phyloP scores from a whole-genome alignment of 2,797 vertebrate species.

The Chelmon rostratus region DNA sequence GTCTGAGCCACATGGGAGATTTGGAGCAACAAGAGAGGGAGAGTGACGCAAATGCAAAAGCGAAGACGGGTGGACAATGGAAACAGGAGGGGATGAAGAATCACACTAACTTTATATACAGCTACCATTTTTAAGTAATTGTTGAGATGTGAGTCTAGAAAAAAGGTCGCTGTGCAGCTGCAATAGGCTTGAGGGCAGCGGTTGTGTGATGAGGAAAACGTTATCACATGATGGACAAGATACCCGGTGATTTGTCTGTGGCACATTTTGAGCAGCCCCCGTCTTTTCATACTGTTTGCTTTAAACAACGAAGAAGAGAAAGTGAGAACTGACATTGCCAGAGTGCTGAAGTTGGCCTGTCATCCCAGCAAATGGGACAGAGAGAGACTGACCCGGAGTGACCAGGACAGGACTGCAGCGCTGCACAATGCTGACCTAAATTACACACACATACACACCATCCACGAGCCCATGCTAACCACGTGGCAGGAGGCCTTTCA shows the following conservation, averaged over 20 bases:
- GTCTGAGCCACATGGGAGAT: not conserved
- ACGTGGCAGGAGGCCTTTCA: conserved; percentile 61
- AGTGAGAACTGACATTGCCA: conserved; percentile 28
- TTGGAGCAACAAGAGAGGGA: not conserved
- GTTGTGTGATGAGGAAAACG: not conserved
- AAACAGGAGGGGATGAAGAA: not conserved
- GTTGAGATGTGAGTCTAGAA: not conserved
- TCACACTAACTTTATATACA: not conserved
- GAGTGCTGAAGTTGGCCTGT: conserved; percentile 30
- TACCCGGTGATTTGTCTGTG: not conserved
- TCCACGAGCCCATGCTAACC: conserved; percentile 35
- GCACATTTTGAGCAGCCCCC: not conserved
- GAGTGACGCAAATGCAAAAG: not conserved
- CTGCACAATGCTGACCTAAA: conserved; percentile 73
- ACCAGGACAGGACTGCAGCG: conserved; percentile 32
- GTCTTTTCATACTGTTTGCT: not conserved
- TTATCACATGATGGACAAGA: not conserved
- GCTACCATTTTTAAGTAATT: not conserved
- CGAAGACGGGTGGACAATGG: not conserved
- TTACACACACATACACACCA: conserved; percentile 33
- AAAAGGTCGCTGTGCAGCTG: not conserved
- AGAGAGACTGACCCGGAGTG: conserved; percentile 32
- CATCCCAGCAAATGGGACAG: conserved; percentile 32
- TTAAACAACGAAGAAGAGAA: conserved; percentile 9
- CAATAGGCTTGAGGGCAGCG: not conserved